Percentiles rank a stretch among this genome's conserved stretches.
These are phyloP conservation scores for Anthoptus insignis DNA, from an alignment of 2,888 invertebrate genomes.

Conservation along the genomic window DNA sequence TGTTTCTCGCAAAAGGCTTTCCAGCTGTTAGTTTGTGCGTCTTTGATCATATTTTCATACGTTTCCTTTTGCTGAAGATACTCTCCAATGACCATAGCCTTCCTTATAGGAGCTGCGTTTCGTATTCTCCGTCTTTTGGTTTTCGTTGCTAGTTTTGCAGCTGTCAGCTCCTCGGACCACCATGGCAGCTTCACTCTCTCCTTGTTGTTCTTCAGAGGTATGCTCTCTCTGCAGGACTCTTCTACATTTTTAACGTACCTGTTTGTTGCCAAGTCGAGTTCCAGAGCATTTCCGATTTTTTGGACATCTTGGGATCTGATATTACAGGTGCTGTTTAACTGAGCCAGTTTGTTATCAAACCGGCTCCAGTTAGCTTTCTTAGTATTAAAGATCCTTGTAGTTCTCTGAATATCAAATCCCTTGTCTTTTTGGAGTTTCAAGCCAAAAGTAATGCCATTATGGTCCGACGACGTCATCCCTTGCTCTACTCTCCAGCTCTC, in stretches of 20 bases:
- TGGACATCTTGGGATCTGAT: neutral
- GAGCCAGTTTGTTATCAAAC: neutral
- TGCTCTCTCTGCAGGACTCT: no score
- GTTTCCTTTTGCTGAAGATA: neutral
- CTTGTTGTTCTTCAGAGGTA: neutral
- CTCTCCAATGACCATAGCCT: neutral
- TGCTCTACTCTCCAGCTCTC: neutral
- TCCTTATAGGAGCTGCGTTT: conserved; percentile 1
- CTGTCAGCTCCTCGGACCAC: neutral
- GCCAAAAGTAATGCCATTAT: neutral
- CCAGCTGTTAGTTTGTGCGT: conserved; percentile 20
- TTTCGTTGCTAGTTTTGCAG: neutral
- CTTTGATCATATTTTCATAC: neutral
- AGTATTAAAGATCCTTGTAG: neutral
- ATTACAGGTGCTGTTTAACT: neutral
- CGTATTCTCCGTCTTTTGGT: neutral
- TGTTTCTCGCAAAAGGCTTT: neutral
- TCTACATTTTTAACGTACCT: no score
- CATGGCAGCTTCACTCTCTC: neutral
- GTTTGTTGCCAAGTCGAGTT: neutral
- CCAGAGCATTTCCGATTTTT: neutral
- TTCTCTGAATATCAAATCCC: neutral
- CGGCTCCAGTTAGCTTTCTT: neutral
- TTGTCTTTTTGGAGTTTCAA: neutral
- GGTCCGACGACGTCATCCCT: neutral